These are phyloP conservation scores for Meiosimyza decipiens DNA, from an alignment of 2,888 invertebrate genomes.

Conservation along the genomic window DNA sequence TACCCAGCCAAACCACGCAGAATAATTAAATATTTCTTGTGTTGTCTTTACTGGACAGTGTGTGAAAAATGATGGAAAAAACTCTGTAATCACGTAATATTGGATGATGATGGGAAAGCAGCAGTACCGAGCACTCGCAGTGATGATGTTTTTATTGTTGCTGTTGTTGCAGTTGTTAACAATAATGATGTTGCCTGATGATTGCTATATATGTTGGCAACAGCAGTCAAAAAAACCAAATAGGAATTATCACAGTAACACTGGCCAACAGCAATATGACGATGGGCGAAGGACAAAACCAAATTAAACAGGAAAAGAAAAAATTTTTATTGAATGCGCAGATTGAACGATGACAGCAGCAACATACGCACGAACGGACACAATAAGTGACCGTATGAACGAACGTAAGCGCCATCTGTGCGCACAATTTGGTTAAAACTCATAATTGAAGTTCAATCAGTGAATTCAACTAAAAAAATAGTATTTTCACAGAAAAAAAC, in stretches of 20 bases:
- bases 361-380: constrained; percentile 12
- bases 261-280: constrained; percentile 2
- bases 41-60: too few relatives aligned
- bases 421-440: constrained; percentile 5
- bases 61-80: too few relatives aligned
- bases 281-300: constrained; percentile 18
- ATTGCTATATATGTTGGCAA: constrained; percentile 16
- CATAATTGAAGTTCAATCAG: constrained; percentile 23
- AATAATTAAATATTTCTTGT: too few relatives aligned
- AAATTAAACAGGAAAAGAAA: constrained; percentile 10
- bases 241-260: neutral
- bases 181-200: neutral
- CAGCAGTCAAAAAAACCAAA: constrained; percentile 10
- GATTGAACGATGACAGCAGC: too few relatives aligned
- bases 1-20: too few relatives aligned
- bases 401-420: constrained; percentile 2
- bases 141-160: neutral
- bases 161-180: constrained; percentile 13
- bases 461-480: neutral
- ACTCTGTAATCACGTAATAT: too few relatives aligned
- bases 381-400: neutral
- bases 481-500: neutral
- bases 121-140: neutral
- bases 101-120: too few relatives aligned
- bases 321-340: neutral